Base-by-base conservation (phyloP, 2,113 vertebrate genomes). In the Pachycephala philippinensis region DNA sequence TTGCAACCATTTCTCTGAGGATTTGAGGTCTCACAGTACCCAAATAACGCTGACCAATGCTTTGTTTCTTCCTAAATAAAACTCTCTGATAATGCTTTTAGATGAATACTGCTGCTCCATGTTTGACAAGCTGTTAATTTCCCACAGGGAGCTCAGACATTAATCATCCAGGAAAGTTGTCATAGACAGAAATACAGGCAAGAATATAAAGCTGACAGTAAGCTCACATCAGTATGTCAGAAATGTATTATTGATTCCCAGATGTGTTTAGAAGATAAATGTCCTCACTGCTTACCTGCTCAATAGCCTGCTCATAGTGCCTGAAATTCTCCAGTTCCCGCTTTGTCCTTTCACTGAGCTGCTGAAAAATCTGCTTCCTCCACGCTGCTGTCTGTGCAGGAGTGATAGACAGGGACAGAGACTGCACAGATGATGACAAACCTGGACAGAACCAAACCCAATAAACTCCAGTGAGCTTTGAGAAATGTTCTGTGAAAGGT, bases 361-460 rank as follows among this genome's bases (percentile, higher is more conserved):
- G 99, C 91, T 99, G 99, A 59, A 99, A 99, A 97, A 99, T 99
- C 97, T 99, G 99, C 90, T 98, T 99, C 89, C 98, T 94, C 99
- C 99, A 99, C 0, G 98, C 97, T 7, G 99, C 98, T 0, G 99
- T 99, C 98, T 99, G 99, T 20, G 98, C 98, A 2, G 99, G 98
- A 10, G 97, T 99, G 96, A 99, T 97, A 30, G 99, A 99, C 87
- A 99, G 97, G 59, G 98, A 98, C 74, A 99, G 97, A 28, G 98
- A 98, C 94, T 99, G 99, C 88, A 98, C 91, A 0, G 98, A 99
- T 6, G 98, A 97, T 2, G 97, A 93, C 94, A 99, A 93, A 60
- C 98, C 99, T 99, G 96, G n/a, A 65, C 47, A 96, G 30, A 89
- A 69, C 39, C 44, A 40, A 83, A n/a, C 23, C 37, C 1, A 64